Conservation (phyloP, 1,140 invertebrate species). For the Melipona quadrifasciata region DNA sequence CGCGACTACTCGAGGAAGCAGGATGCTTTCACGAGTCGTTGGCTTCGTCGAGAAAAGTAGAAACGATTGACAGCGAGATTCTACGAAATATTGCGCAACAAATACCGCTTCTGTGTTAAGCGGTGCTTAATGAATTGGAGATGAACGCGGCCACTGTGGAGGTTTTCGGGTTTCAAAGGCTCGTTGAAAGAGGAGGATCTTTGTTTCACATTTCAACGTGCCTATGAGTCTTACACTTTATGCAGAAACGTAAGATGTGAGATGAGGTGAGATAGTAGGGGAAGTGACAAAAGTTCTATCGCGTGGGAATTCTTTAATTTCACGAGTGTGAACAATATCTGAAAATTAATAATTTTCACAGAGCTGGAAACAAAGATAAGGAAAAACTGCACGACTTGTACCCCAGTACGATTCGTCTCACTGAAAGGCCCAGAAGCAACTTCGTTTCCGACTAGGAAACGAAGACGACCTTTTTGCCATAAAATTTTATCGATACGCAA, state of each 20-base stretch:
- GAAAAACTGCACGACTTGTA: no score
- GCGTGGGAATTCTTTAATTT: no score
- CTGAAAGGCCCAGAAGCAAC: no score
- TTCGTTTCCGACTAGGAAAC: no score
- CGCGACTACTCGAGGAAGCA: background rate
- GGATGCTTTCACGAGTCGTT: background rate
- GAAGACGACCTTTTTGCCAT: no score
- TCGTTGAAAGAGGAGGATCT: background rate
- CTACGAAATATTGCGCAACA: background rate
- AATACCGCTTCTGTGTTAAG: background rate
- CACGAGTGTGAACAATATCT: no score
- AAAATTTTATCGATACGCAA: no score
- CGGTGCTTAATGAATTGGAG: background rate
- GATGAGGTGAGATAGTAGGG: background rate
- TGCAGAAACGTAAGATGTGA: background rate
- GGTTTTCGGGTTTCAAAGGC: constrained; percentile 15
- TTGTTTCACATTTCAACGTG: background rate
- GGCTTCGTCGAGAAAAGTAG: background rate
- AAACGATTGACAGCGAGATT: background rate
- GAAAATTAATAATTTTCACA: no score
- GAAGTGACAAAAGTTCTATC: no score
- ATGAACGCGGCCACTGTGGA: constrained; percentile 18
- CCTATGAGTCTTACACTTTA: background rate
- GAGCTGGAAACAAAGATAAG: no score
- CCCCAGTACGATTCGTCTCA: no score